Base-by-base conservation (phyloP, 2,113 vertebrate genomes). In the Cyanocitta stelleri region DNA sequence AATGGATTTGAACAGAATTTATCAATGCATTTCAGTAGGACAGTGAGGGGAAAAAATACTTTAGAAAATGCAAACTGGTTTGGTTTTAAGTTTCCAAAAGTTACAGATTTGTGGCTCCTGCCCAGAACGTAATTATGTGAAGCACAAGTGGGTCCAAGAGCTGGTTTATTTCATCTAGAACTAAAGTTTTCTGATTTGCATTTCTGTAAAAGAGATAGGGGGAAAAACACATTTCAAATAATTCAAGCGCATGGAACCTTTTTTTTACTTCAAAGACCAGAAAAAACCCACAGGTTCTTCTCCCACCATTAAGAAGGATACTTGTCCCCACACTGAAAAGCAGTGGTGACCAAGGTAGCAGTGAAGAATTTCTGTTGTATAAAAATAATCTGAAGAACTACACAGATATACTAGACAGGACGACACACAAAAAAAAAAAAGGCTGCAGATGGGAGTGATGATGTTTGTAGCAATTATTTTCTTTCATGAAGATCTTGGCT, bases 21-120 rank as follows among this genome's bases (percentile, higher is more conserved):
- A 51, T 41, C 0, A 0, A 43, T 22, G 10, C 9, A 7, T 51
- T 58, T 73, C 54, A 26, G 37, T 13, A 29, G 29, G 14, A 67
- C 16, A 46, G 6, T 26, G 22, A 13, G 22, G 13, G 35, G 16
- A 6, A 56, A 16, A 43, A 35, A 41, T 12, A 77, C 13, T 84
- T 51, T 21, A 23, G 30, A 58, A 84, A 94, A 68, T 14, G 16
- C 23, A 76, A 72, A 85, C 37, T 41, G 9, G 4, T 20, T 91
- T 61, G 21, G 5, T 0, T 87, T 90, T 68, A 13, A 33, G 10
- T 59, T 91, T 79, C 67, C 58, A 85, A 73, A 87, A 72, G 9
- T 20, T 87, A 29, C 5, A 56, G 22, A 32, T 72, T 61, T 69
- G 37, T 75, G 33, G 20, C 7, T 81, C 7, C 78, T 83, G 74